These are phyloP conservation scores for Upupa epops DNA, from an alignment of 2,113 vertebrate species.

Conservation along the genomic window DNA sequence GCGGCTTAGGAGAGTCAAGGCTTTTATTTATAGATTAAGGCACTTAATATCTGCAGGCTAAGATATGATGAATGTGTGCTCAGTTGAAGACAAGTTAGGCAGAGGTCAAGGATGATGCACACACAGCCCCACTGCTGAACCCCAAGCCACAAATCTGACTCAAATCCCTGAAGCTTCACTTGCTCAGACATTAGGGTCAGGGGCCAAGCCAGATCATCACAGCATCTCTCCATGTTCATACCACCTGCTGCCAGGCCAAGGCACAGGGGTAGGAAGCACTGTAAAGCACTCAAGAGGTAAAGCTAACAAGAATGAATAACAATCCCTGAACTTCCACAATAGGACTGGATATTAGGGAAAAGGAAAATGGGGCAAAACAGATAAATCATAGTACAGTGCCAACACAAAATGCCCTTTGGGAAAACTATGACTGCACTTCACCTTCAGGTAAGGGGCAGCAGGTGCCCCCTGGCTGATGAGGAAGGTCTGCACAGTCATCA, in stretches of 20 bases:
- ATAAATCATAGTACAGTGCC: neutral
- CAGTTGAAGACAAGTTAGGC: neutral
- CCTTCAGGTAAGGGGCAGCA: rapidly evolving
- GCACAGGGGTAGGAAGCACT: neutral
- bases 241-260: neutral
- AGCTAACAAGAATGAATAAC: neutral
- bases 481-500: neutral
- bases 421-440: neutral
- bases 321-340: neutral
- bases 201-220: neutral
- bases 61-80: neutral
- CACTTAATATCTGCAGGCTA: neutral
- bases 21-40: neutral
- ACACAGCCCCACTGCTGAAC: neutral
- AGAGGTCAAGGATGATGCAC: neutral
- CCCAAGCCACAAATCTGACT: neutral
- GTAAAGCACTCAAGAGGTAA: neutral
- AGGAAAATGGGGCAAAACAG: neutral
- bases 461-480: neutral
- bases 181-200: neutral
- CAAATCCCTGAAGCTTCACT: neutral
- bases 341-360: neutral
- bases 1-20: neutral
- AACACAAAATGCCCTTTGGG: neutral
- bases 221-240: neutral